These are phyloP conservation scores for Pachliopta kotzebuea DNA, from an alignment of 2,888 invertebrate genomes.

Conservation along the genomic window DNA sequence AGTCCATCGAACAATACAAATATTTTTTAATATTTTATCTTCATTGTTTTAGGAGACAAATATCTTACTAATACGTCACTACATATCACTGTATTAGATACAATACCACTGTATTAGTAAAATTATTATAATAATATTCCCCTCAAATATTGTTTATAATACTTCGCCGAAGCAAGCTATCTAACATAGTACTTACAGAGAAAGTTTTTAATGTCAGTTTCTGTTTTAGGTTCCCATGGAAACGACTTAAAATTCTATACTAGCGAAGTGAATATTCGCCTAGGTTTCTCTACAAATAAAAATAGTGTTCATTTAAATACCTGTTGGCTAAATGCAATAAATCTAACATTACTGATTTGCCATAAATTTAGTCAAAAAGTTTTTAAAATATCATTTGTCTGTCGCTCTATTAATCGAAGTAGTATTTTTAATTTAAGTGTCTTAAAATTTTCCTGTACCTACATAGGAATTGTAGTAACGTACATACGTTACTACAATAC, in stretches of 20 bases:
- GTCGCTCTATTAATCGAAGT: background rate
- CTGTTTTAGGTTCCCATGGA: constrained; percentile 9
- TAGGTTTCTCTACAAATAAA: constrained; percentile 15
- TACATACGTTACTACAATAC: too few relatives aligned
- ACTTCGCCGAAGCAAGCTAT: background rate
- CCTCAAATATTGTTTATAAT: background rate
- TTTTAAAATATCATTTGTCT: background rate
- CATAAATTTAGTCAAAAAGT: background rate
- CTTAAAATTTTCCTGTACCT: too few relatives aligned
- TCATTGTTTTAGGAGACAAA: too few relatives aligned
- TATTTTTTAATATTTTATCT: too few relatives aligned
- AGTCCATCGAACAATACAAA: too few relatives aligned
- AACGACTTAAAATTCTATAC: constrained; percentile 13
- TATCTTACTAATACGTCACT: too few relatives aligned
- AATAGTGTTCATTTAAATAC: background rate
- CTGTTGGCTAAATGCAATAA: background rate
- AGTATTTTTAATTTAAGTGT: too few relatives aligned
- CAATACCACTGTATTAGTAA: background rate
- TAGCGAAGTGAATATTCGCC: constrained; percentile 10
- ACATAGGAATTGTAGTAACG: too few relatives aligned
- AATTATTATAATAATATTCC: background rate
- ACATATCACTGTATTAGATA: background rate
- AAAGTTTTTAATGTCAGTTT: constrained; percentile 18
- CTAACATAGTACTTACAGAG: constrained; percentile 10
- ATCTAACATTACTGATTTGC: background rate